These are phyloP conservation scores for Heterodera filipjevi DNA, from an alignment of 2,888 invertebrate species.

Conservation along the genomic window DNA sequence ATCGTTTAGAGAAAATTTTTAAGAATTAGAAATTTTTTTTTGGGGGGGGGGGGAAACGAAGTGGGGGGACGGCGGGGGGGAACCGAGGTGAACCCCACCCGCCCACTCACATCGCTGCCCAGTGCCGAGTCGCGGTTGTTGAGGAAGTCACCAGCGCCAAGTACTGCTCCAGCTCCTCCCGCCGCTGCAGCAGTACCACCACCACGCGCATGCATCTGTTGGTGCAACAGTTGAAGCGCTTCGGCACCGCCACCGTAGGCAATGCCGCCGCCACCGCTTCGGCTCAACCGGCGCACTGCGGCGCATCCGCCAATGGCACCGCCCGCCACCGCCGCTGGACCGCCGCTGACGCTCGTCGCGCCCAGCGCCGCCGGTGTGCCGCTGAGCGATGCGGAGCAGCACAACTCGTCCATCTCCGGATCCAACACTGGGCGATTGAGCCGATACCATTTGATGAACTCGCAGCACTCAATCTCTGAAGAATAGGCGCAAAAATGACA, in stretches of 20 bases:
- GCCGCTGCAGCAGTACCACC: background rate
- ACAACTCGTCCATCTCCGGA: constrained; percentile 23
- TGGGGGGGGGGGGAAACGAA: too few species aligned
- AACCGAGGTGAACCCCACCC: too few species aligned
- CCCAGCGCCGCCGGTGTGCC: constrained; percentile 10
- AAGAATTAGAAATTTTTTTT: too few species aligned
- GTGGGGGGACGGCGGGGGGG: too few species aligned
- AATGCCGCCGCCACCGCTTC: background rate
- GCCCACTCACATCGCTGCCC: constrained; percentile 24
- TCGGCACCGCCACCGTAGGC: background rate
- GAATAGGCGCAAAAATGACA: too few species aligned
- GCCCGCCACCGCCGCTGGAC: background rate
- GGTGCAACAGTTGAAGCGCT: too few species aligned
- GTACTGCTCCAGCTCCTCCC: background rate
- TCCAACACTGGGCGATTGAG: constrained; percentile 11
- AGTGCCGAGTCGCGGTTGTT: constrained; percentile 24
- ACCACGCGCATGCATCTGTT: too few species aligned
- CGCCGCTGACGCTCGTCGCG: background rate
- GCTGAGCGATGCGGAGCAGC: constrained; percentile 18
- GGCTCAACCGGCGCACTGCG: background rate
- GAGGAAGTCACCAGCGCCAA: too few species aligned
- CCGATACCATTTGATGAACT: constrained; percentile 21
- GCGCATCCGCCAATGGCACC: too few species aligned
- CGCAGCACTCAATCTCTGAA: constrained; percentile 12
- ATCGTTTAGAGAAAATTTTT: too few species aligned